These are phyloP conservation scores for Stichodactyla mertensii DNA, from an alignment of 64 coral and sea anemone species.

Conservation along the genomic window DNA sequence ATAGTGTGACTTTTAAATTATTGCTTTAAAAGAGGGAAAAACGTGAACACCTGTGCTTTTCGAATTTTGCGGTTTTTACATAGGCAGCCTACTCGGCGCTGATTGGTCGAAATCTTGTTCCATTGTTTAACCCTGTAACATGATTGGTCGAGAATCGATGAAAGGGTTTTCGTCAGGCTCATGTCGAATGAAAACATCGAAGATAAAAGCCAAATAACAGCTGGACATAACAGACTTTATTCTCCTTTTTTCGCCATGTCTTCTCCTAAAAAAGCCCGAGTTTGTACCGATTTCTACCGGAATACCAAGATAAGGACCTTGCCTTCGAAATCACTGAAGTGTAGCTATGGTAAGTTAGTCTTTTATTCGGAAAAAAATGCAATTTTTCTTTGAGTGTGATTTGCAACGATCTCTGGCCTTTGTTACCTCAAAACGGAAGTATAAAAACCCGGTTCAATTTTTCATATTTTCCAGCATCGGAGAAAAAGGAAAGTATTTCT, in stretches of 20 bases:
- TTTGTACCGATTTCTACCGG: conserved; percentile 62
- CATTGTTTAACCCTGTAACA: conserved; percentile 18
- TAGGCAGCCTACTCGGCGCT: not conserved
- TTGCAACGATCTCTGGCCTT: not conserved
- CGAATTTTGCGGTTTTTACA: conserved; percentile 29
- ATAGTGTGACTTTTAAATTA: not conserved
- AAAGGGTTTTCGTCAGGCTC: conserved; percentile 56
- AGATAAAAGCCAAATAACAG: conserved; percentile 47
- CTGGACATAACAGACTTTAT: conserved; percentile 25
- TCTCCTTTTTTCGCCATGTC: conserved; percentile 32
- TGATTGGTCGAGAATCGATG: conserved; percentile 45
- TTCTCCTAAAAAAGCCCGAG: conserved; percentile 43
- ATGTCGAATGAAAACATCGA: conserved; percentile 54
- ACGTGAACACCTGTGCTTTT: conserved; percentile 7
- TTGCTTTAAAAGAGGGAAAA: not conserved
- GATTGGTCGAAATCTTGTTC: not conserved
- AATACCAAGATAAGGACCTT: conserved; percentile 22
- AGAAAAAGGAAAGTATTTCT: conserved; percentile 17
- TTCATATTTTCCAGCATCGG: not conserved
- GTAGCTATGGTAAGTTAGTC: conserved; percentile 32
- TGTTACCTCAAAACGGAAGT: not conserved
- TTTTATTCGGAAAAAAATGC: not conserved
- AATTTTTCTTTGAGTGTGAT: not conserved
- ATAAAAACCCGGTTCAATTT: not conserved
- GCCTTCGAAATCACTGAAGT: conserved; percentile 10